Conservation (phyloP, 1,140 invertebrate genomes). For the Ylistrum balloti region DNA sequence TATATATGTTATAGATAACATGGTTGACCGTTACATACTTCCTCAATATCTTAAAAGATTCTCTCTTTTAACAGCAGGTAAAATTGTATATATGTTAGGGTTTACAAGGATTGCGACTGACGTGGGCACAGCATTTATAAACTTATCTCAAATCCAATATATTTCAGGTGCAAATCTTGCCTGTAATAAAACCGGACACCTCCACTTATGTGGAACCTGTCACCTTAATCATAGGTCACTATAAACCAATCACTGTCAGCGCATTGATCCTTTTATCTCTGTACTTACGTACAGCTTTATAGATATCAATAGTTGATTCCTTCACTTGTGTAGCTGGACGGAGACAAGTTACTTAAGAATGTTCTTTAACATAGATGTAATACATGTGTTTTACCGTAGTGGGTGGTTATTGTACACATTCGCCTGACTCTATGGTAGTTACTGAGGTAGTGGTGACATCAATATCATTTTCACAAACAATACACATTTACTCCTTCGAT, state of each 20-base stretch:
- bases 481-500: too few relatives aligned
- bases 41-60: background rate
- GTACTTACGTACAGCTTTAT: too few relatives aligned
- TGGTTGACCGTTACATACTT: background rate
- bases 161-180: background rate
- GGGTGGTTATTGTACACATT: too few relatives aligned
- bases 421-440: too few relatives aligned
- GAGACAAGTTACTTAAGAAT: too few relatives aligned
- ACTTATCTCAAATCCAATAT: slow-evolving; percentile 6
- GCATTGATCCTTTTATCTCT: background rate
- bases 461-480: too few relatives aligned
- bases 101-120: background rate
- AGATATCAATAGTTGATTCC: too few relatives aligned
- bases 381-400: too few relatives aligned
- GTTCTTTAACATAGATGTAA: too few relatives aligned
- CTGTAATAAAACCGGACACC: slow-evolving; percentile 29
- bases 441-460: too few relatives aligned
- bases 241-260: background rate
- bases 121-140: background rate
- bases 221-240: background rate
- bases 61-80: background rate
- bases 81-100: background rate
- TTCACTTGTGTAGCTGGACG: too few relatives aligned
- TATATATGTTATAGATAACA: slow-evolving; percentile 36
- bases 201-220: background rate